phyloP scores from a whole-genome alignment of 2,888 invertebrate species.

The Andrena haemorrhoa region DNA sequence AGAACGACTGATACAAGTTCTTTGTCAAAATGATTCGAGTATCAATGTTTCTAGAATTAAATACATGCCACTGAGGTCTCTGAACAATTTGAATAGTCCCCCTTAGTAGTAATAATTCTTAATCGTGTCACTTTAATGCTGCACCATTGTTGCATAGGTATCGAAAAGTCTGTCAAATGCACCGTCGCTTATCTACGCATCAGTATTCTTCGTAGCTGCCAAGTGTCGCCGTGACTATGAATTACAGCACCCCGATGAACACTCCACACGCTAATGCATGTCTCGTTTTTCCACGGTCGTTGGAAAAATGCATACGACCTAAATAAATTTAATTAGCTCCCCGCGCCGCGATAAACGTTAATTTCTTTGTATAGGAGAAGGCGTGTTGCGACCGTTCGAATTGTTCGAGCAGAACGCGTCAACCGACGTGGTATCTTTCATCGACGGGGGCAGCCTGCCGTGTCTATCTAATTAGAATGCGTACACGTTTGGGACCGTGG shows the following conservation, averaged over 20 bases:
- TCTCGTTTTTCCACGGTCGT: slow-evolving; percentile 23
- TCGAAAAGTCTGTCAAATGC: too few relatives aligned
- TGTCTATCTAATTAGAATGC: slow-evolving; percentile 61
- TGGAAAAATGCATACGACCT: neutral
- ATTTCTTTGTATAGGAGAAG: slow-evolving; percentile 16
- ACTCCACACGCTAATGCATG: neutral
- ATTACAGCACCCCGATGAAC: neutral
- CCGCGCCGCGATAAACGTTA: slow-evolving; percentile 4
- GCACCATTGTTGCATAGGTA: too few relatives aligned
- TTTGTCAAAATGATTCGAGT: too few relatives aligned
- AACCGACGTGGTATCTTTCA: slow-evolving; percentile 55
- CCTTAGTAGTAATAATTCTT: too few relatives aligned
- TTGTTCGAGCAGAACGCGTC: slow-evolving; percentile 42
- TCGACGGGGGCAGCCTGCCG: slow-evolving; percentile 48
- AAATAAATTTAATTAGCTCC: slow-evolving; percentile 27
- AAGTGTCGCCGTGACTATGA: neutral
- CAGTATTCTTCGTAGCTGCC: neutral
- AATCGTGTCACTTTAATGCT: too few relatives aligned
- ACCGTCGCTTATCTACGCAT: too few relatives aligned
- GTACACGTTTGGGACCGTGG: slow-evolving; percentile 52
- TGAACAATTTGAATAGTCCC: too few relatives aligned
- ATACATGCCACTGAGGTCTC: too few relatives aligned
- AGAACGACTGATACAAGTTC: too few relatives aligned
- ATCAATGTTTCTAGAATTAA: too few relatives aligned
- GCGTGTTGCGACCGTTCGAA: slow-evolving; percentile 24